These are phyloP conservation scores for Naso thynnoides DNA, from an alignment of 2,797 vertebrate genomes.

Conservation along the genomic window DNA sequence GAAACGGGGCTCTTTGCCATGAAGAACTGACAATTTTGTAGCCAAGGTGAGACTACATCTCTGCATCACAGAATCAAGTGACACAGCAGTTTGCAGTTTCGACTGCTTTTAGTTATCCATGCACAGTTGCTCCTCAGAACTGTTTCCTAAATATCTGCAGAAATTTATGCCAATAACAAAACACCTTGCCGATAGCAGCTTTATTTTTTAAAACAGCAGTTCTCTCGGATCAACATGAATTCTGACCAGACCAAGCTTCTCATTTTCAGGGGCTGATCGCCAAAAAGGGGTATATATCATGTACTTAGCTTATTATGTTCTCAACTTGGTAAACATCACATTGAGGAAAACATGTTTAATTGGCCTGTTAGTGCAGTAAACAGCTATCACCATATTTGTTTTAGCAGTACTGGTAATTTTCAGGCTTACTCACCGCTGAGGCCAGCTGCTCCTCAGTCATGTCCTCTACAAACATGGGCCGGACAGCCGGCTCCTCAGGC, in stretches of 20 bases:
- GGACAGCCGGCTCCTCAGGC: conserved; percentile 92
- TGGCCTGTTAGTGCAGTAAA: conserved; percentile 1
- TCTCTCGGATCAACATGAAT: neutral
- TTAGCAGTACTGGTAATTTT: conserved; percentile 20
- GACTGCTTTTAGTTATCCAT: neutral
- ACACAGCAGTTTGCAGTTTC: conserved; percentile 16
- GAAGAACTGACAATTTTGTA: neutral
- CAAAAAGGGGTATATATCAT: neutral
- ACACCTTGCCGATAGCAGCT: neutral
- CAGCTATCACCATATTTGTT: conserved; percentile 41
- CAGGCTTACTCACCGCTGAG: conserved; percentile 90
- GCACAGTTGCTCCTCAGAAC: conserved; percentile 2
- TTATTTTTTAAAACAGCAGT: neutral
- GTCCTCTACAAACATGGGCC: conserved; percentile 97
- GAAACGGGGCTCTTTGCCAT: neutral
- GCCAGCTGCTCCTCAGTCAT: conserved; percentile 99
- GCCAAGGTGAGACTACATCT: neutral
- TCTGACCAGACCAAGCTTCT: neutral
- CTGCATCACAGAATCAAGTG: neutral
- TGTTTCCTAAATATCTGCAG: neutral
- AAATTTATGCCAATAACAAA: neutral
- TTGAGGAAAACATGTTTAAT: neutral
- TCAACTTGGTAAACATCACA: conserved; percentile 14
- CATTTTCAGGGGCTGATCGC: neutral
- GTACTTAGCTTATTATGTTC: neutral